phyloP scores from a whole-genome alignment of 2,888 invertebrate genomes.

The Tipula confusa region DNA sequence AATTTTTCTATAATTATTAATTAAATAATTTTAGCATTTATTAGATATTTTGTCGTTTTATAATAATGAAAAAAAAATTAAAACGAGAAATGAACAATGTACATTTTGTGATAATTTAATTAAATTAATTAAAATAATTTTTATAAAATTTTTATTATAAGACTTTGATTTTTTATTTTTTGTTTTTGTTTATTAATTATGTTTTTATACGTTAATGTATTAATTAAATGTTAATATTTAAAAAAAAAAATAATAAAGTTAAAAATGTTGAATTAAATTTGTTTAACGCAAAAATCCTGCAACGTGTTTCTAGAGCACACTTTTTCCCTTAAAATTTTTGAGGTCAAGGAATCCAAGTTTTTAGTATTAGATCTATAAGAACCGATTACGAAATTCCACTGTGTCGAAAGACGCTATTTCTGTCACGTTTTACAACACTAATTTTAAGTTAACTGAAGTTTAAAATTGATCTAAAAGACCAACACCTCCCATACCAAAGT shows the following conservation, averaged over 20 bases:
- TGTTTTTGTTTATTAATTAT: background rate
- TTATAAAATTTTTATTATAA: background rate
- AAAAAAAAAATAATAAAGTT: background rate
- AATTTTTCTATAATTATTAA: background rate
- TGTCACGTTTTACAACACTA: no score
- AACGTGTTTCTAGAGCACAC: no score
- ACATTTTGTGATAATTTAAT: constrained; percentile 16
- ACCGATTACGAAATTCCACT: no score
- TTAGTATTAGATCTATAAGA: no score
- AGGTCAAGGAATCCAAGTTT: no score
- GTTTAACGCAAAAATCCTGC: no score
- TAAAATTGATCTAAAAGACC: no score
- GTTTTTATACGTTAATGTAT: background rate
- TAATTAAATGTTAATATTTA: background rate
- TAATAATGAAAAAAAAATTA: background rate
- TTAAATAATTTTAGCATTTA: background rate
- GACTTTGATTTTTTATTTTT: background rate
- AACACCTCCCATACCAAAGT: no score
- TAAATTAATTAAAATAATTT: constrained; percentile 20
- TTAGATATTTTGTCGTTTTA: background rate
- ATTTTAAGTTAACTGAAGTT: no score
- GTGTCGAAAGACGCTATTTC: no score
- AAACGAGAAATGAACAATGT: constrained; percentile 12
- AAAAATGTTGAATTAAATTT: background rate
- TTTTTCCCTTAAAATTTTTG: no score